Base-by-base conservation (phyloP, 2,113 vertebrate species). In the Dicrurus megarhynchus region DNA sequence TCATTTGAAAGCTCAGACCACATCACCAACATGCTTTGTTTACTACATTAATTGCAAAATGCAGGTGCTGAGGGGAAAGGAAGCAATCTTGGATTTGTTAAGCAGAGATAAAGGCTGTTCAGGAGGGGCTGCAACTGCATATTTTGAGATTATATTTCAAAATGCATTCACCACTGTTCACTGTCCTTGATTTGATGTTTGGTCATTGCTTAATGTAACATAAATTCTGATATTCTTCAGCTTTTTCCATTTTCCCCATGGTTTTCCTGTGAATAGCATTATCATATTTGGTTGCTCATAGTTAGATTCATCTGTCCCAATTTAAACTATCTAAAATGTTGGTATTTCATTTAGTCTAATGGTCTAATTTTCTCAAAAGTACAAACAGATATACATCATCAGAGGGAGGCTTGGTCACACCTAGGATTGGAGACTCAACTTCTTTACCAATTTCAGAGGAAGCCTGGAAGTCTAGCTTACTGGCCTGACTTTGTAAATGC, bases 131-230 rank as follows among this genome's bases (percentile, higher is more conserved):
- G 20, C 42, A 79, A 56, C 27, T 47, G 50, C 10, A 4, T 49
- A 10, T 81, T 82, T 90, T 53, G 47, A 74, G 59, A 57, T 57
- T 61, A 37, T 56, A n/a, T 89, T 89, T 65, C 52, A 47, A 76
- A 91, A 55, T 39, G 3, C 2, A 13, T 55, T 86, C 26, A 59
- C 33, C 11, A 6, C 23, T 55, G 19, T 71, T 63, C 0, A 0
- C 13, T 30, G 13, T 52, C 67, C 30, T 60, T 57, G 24, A 73
- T 49, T 33, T 74, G 21, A 50, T 35, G 23, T 73, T 60, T 47
- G 9, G 30, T 57, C 37, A 22, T 56, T 52, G 32, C 35, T 86
- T 77, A 80, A 27, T 59, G 14, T 33, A 52, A 32, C 68, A n/a
- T 49, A 74, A 76, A 42, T 90, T 83, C 76, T 89, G 24, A 61